Evolutionary conservation across 1,140 invertebrate genomes (phyloP), one percentile per base, ranked within the genome.

Genomic region (Trigoniulus corallinus): DNA sequence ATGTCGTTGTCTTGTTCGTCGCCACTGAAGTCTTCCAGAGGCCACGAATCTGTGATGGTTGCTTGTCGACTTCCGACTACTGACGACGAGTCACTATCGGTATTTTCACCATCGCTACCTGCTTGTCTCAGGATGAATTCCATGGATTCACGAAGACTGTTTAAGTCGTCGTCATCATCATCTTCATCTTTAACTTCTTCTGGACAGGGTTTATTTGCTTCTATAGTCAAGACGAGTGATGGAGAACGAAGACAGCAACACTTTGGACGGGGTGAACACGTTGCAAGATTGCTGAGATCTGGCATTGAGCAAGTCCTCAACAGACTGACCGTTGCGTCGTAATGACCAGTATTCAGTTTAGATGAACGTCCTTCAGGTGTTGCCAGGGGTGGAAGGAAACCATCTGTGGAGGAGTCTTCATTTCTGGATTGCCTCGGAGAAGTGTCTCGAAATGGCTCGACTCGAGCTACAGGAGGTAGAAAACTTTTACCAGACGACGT

Each of bases 161-260:
- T 10, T 7, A 47, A 10, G 26, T 47, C 46, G 4, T 47, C 46
- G 23, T 47, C 46, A 10, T 47, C 46, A 27, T 47, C 46, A 21
- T 47, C 46, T 7, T 21, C n/a, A 37, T 47, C 46, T 7, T 47
- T 24, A 26, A 27, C 25, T 12, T 10, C 12, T 18, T 45, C 20
- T 10, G 20, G 10, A 45, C 20, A 10, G 12, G 12, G 20, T 20
- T 13, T 20, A n/a, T 39, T 12, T 10, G 10, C 34, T 39, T 12
- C 34, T 39, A 39, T 12, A 39, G n/a, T 39, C 10, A 12, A 39
- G 10, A 39, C 34, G 10, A 12, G 34, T n/a, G n/a, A 10, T 39
- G n/a, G n/a, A n/a, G 10, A 12, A 12, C 34, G 10, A 39, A 39
- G 34, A 39, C n/a, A 39, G n/a, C 34, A n/a, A n/a, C n/a, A n/a